These are phyloP conservation scores for Chiroxiphia lanceolata DNA, from an alignment of 2,797 vertebrate species.

Conservation along the genomic window DNA sequence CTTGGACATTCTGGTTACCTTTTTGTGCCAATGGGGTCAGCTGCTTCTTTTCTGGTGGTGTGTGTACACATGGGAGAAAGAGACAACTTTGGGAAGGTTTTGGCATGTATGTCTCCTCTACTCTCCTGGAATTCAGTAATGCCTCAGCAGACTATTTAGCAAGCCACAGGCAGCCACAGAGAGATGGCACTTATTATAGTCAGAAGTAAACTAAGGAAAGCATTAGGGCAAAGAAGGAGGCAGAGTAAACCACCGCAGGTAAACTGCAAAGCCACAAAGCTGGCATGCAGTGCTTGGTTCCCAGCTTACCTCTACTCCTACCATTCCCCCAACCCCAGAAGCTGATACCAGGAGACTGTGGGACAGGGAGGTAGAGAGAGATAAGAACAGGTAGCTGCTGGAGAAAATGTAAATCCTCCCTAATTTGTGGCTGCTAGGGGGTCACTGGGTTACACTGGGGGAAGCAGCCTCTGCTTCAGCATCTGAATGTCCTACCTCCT, in stretches of 20 bases:
- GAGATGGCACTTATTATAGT: neutral
- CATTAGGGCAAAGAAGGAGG: neutral
- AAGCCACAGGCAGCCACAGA: neutral
- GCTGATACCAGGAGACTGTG: neutral
- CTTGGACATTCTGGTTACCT: neutral
- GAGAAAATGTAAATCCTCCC: neutral
- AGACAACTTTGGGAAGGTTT: neutral
- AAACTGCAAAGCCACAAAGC: neutral
- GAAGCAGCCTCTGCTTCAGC: neutral
- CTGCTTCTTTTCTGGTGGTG: neutral
- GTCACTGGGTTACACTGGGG: neutral
- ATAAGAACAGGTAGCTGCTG: neutral
- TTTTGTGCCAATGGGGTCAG: neutral
- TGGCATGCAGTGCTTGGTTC: neutral
- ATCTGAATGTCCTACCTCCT: neutral
- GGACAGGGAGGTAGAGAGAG: neutral
- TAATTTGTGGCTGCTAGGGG: neutral
- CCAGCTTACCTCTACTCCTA: neutral
- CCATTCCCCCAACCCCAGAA: neutral
- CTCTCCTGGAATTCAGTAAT: neutral
- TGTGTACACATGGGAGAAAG: neutral
- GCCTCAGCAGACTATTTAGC: neutral
- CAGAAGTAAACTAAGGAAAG: neutral
- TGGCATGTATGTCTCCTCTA: rapidly evolving
- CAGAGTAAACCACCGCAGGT: neutral